Conservation (phyloP, 2,888 invertebrate species). For the Hermodice carunculata region DNA sequence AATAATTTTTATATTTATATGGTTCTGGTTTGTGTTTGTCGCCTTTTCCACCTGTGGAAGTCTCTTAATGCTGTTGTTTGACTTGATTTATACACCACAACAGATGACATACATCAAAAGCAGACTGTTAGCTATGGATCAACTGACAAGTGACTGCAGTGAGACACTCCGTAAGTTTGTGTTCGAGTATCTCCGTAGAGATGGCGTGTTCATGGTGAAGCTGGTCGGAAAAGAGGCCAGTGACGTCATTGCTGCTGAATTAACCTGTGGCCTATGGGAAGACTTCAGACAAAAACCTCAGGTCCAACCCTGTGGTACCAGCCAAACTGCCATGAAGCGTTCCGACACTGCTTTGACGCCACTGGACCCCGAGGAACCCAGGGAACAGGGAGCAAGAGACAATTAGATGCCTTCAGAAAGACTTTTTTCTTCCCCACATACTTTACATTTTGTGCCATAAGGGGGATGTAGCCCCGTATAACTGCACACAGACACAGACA, state of each 20-base stretch:
- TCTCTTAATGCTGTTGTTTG: conserved; percentile 27
- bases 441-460: no score
- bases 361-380: no score
- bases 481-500: no score
- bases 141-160: conserved; percentile 10
- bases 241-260: conserved; percentile 42
- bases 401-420: no score
- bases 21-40: conserved; percentile 40
- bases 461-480: no score
- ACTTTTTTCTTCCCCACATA: no score
- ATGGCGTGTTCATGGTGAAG: conserved; percentile 42
- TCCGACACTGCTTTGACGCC: no score
- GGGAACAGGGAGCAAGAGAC: no score
- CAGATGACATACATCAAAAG: conserved; percentile 34
- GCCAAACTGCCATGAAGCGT: no score
- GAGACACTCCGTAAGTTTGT: conserved; percentile 31
- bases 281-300: no score
- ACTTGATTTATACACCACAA: conserved; percentile 14
- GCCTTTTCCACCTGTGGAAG: conserved; percentile 22
- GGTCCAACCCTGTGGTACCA: no score
- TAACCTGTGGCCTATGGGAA: conserved; percentile 40
- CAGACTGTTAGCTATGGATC: conserved; percentile 31
- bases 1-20: conserved; percentile 37
- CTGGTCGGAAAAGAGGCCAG: conserved; percentile 42
- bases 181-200: conserved; percentile 34